A percentile compares a stretch with the other conserved stretches of the same genome.
phyloP scores from a whole-genome alignment of 2,888 invertebrate species.

The Troides helena region DNA sequence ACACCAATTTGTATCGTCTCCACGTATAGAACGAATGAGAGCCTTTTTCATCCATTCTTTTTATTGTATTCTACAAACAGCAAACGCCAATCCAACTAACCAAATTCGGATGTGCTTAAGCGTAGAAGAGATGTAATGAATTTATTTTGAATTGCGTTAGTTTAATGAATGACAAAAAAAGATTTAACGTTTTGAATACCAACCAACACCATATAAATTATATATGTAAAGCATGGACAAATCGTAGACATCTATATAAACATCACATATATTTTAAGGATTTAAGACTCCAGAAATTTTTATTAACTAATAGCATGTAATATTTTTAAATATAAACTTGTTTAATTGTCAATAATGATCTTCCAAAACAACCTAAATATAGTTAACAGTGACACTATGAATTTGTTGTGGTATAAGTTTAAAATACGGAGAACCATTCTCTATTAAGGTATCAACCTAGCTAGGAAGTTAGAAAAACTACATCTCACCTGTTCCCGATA shows the following conservation, averaged over 20 bases:
- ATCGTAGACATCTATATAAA: too few relatives aligned
- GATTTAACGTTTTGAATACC: too few relatives aligned
- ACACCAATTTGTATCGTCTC: constrained; percentile 57
- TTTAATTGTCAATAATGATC: not conserved
- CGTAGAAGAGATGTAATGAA: constrained; percentile 7
- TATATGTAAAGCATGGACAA: too few relatives aligned
- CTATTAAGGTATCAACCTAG: too few relatives aligned
- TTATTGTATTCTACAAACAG: constrained; percentile 36
- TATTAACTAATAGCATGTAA: not conserved
- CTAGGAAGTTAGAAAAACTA: too few relatives aligned
- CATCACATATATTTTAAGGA: too few relatives aligned
- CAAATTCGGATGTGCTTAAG: constrained; percentile 17
- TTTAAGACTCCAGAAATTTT: too few relatives aligned
- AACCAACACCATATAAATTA: too few relatives aligned
- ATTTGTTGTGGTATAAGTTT: too few relatives aligned
- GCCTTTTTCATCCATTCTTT: constrained; percentile 11
- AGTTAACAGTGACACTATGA: too few relatives aligned
- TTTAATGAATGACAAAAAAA: not conserved
- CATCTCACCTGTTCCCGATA: too few relatives aligned
- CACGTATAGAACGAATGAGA: constrained; percentile 41
- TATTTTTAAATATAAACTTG: not conserved
- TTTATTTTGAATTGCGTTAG: not conserved
- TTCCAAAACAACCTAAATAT: not conserved
- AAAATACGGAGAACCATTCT: too few relatives aligned
- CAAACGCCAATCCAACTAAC: constrained; percentile 9